Percentiles rank a stretch among this genome's conserved stretches.
Evolutionary conservation across 2,888 invertebrate genomes (phyloP).

Genomic region (Pollenia labialis): DNA sequence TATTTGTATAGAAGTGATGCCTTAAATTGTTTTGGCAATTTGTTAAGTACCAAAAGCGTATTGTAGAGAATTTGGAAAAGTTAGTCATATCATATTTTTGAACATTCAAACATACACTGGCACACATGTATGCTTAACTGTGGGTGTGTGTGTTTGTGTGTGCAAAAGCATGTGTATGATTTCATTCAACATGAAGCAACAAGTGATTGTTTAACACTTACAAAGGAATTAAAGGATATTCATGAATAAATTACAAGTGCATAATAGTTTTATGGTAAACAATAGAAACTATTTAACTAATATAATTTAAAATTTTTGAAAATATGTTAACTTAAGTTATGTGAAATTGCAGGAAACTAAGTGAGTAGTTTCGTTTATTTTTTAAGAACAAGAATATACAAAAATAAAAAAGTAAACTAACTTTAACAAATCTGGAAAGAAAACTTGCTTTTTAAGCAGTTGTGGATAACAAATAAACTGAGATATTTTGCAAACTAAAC

Average conservation of each 20-base stretch:
- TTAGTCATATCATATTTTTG: slow-evolving; percentile 61
- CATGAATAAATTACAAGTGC: slow-evolving; percentile 59
- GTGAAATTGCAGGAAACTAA: too few species aligned
- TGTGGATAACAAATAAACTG: too few species aligned
- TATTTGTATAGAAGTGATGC: slow-evolving; percentile 62
- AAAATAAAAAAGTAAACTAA: too few species aligned
- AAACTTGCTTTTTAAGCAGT: too few species aligned
- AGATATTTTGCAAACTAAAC: too few species aligned
- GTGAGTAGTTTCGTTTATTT: too few species aligned
- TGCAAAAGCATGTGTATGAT: slow-evolving; percentile 35
- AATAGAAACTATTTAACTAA: slow-evolving; percentile 30
- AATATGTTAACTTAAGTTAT: background rate
- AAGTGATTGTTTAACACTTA: slow-evolving; percentile 67
- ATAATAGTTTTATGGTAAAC: slow-evolving; percentile 26
- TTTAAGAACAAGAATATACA: too few species aligned
- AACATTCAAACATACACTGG: background rate
- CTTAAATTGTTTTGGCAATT: slow-evolving; percentile 73
- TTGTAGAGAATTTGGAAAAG: slow-evolving; percentile 63
- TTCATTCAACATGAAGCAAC: slow-evolving; percentile 53
- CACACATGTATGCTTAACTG: background rate
- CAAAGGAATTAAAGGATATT: slow-evolving; percentile 64
- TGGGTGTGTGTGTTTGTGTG: background rate
- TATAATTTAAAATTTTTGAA: slow-evolving; percentile 25
- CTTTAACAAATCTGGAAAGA: too few species aligned
- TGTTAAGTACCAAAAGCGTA: slow-evolving; percentile 72